Base-by-base conservation (phyloP, 2,888 invertebrate genomes). In the Aethes cnicana region DNA sequence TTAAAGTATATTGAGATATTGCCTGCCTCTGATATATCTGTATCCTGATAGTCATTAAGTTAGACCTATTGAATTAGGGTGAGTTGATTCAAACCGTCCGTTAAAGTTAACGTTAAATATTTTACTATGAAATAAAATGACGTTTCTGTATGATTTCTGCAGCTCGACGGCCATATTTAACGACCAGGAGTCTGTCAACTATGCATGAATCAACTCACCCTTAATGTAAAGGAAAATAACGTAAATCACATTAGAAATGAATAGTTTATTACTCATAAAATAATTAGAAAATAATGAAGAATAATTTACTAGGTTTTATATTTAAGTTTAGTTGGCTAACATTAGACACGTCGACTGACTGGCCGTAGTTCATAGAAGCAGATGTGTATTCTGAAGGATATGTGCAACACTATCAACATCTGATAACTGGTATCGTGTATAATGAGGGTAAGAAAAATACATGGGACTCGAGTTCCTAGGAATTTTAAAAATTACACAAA, bases 361-460 rank as follows among this genome's bases (percentile, higher is more conserved):
- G 52, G 52, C 44, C 62, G 60, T 66, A 66, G 75, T 77, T 67
- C 84, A 83, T 84, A 86, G 84, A 84, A 85, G 85, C 85, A 85
- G 83, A 86, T 84, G 84, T 84, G 83, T 66, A 61, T 62, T 61
- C 55, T 42, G 55, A 50, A 39, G 63, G 73, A 79, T 82, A 83
- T 83, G 80, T 80, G 70, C 64, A 47, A 54, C 61, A 61, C 58
- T 20, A 26, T 33, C 35, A 26, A 32, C 20, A 20, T 36, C 12
- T 46, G 25, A 41, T 25, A 37, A 18, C 14, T 32, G 33, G 14
- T 7, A 43, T 41, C 14, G 7, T 44, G 37, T 52, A 52, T 44
- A 52, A 36, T 33, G 52, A 35, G 14, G 17, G 14, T 52, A 52
- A 32, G 52, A 52, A 52, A 52, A 52, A 52, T 52, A 52, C 32